Conservation (phyloP, 2,113 vertebrate species). For the Stigmatopora nigra region DNA sequence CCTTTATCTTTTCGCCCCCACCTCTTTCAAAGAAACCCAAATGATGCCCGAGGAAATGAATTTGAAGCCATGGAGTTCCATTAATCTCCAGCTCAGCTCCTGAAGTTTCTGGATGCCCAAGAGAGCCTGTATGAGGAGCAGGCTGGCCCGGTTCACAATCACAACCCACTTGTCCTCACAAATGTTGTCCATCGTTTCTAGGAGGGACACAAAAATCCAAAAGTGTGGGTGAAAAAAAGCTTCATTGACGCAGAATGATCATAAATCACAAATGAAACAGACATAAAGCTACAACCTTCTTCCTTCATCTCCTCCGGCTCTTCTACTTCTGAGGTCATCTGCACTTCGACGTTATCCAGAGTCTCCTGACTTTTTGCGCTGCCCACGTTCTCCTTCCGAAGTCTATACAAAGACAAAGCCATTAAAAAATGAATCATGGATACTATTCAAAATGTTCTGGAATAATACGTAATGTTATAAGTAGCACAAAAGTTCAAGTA, state of each 20-base stretch:
- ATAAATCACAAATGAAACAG: too few species aligned
- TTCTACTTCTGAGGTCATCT: conserved; percentile 41
- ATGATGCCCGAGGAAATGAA: conserved; percentile 63
- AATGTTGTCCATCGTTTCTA: conserved; percentile 37
- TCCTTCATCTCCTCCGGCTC: conserved; percentile 21
- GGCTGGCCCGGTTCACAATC: conserved; percentile 59
- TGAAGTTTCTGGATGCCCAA: conserved; percentile 51
- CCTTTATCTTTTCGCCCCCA: conserved; percentile 20
- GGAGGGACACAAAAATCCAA: background rate
- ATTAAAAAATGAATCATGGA: background rate
- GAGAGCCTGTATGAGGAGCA: conserved; percentile 61
- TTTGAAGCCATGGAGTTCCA: conserved; percentile 74
- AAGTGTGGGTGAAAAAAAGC: background rate
- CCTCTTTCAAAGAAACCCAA: conserved; percentile 73
- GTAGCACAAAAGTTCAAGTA: background rate
- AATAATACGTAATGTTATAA: background rate
- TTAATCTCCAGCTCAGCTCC: conserved; percentile 63
- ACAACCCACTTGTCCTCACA: conserved; percentile 53
- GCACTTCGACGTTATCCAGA: conserved; percentile 35
- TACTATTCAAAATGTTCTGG: background rate
- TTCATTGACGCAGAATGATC: background rate
- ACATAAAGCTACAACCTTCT: conserved; percentile 20
- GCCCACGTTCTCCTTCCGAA: conserved; percentile 42
- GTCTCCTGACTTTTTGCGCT: conserved; percentile 48
- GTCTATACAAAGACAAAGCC: conserved; percentile 32